Evolutionary conservation across 2,797 vertebrate species (phyloP).

Genomic region (Silurus aristotelis): DNA sequence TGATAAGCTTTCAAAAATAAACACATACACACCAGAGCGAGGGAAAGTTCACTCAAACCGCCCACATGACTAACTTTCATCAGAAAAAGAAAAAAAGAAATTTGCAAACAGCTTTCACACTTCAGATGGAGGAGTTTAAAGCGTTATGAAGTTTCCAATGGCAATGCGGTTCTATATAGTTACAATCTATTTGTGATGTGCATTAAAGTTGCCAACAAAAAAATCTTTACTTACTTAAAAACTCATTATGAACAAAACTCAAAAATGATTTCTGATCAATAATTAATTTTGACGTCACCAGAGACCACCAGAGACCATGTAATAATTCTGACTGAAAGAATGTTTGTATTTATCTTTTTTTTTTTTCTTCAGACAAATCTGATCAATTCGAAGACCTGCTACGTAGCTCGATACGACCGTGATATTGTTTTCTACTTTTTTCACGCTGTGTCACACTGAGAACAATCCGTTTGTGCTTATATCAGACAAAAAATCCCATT

Average conservation of each 20-base stretch:
- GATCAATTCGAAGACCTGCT: no score
- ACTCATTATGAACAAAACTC: no score
- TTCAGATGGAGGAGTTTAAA: neutral
- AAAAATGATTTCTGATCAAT: no score
- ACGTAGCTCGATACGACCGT: neutral
- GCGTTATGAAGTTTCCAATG: neutral
- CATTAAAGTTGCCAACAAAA: no score
- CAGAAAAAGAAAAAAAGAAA: constrained; percentile 13
- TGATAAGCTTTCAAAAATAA: constrained; percentile 43
- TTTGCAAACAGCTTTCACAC: constrained; percentile 16
- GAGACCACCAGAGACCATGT: no score
- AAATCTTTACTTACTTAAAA: no score
- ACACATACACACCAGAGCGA: constrained; percentile 10
- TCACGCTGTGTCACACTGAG: neutral
- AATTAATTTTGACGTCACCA: no score
- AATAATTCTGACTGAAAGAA: no score
- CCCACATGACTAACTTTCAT: constrained; percentile 39
- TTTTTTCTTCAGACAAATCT: no score
- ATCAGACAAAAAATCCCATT: constrained; percentile 8
- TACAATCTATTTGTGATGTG: no score
- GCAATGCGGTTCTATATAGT: neutral
- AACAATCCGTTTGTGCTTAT: constrained; percentile 2
- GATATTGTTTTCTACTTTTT: neutral
- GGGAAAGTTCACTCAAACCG: constrained; percentile 34
- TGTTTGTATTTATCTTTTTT: no score